These are phyloP conservation scores for Aphidius colemani DNA, from an alignment of 2,888 invertebrate genomes.

Conservation along the genomic window DNA sequence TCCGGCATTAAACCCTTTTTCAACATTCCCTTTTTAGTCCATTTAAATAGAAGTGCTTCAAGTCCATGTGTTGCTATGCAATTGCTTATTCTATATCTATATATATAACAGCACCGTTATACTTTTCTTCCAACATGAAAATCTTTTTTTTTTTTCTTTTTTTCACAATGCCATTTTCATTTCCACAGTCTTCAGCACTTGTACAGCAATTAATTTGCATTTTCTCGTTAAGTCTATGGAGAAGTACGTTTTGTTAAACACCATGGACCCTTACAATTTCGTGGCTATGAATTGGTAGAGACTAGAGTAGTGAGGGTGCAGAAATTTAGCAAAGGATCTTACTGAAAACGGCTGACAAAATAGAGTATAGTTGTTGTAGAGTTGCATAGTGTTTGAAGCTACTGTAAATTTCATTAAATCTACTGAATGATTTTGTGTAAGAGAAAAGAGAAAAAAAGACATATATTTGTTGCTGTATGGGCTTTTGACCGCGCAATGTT, in stretches of 20 bases:
- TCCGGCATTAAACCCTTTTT: constrained; percentile 44
- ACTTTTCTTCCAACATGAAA: neutral
- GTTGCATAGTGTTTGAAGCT: constrained; percentile 30
- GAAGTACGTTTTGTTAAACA: constrained; percentile 48
- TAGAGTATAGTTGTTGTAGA: constrained; percentile 1
- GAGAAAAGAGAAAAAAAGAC: neutral
- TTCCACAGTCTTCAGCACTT: constrained; percentile 33
- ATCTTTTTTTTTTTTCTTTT: constrained; percentile 5
- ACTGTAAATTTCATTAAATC: constrained; percentile 27
- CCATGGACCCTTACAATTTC: constrained; percentile 32
- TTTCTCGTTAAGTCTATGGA: constrained; percentile 36
- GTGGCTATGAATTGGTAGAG: constrained; percentile 28
- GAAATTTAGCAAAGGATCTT: neutral
- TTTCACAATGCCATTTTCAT: constrained; percentile 29
- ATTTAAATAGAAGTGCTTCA: constrained; percentile 22
- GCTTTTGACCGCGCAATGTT: constrained; percentile 9
- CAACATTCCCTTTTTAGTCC: neutral
- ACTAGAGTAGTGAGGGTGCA: neutral
- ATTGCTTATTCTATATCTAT: constrained; percentile 5
- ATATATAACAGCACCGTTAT: neutral
- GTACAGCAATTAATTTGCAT: constrained; percentile 49
- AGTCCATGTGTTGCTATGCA: constrained; percentile 19
- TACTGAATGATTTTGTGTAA: constrained; percentile 16
- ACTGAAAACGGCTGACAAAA: neutral
- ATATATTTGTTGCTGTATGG: constrained; percentile 2